These are phyloP conservation scores for Plectropomus leopardus DNA, from an alignment of 2,113 vertebrate species.

Conservation along the genomic window DNA sequence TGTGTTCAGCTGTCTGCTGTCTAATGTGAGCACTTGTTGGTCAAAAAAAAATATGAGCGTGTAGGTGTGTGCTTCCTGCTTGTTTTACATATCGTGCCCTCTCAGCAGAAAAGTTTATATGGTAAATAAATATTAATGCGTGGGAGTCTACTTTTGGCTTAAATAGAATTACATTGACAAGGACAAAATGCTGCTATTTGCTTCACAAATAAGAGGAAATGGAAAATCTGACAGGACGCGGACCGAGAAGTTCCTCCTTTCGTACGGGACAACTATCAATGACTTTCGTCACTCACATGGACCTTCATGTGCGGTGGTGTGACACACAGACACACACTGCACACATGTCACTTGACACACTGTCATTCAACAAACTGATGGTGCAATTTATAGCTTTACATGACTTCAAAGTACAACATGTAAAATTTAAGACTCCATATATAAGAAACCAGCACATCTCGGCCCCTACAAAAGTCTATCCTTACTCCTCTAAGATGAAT, in stretches of 20 bases:
- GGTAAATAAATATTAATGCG: conserved; percentile 18
- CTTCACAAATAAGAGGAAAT: conserved; percentile 42
- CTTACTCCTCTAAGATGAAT: not conserved
- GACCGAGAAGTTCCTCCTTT: conserved; percentile 48
- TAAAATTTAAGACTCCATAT: not conserved
- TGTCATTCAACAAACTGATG: conserved; percentile 26
- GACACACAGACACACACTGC: conserved; percentile 25
- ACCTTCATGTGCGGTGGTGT: not conserved
- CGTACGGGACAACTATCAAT: not conserved
- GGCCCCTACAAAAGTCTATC: not conserved
- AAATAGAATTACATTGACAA: not conserved
- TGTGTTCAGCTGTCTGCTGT: conserved; percentile 23
- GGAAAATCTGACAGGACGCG: conserved; percentile 15
- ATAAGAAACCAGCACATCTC: not conserved
- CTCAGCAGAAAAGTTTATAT: conserved; percentile 10
- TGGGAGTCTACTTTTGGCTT: conserved; percentile 3
- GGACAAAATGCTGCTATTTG: conserved; percentile 18
- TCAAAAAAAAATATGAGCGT: not conserved
- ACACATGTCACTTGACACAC: conserved; percentile 18
- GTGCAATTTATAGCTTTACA: not conserved
- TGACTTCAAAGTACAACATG: not conserved
- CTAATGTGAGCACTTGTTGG: conserved; percentile 1
- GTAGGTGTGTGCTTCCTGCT: conserved; percentile 13
- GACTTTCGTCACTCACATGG: conserved; percentile 10
- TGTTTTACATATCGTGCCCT: conserved; percentile 7